A percentile compares a stretch with the other conserved stretches of the same genome.
Conservation (phyloP, 2,797 vertebrate genomes). For the Astyanax mexicanus region DNA sequence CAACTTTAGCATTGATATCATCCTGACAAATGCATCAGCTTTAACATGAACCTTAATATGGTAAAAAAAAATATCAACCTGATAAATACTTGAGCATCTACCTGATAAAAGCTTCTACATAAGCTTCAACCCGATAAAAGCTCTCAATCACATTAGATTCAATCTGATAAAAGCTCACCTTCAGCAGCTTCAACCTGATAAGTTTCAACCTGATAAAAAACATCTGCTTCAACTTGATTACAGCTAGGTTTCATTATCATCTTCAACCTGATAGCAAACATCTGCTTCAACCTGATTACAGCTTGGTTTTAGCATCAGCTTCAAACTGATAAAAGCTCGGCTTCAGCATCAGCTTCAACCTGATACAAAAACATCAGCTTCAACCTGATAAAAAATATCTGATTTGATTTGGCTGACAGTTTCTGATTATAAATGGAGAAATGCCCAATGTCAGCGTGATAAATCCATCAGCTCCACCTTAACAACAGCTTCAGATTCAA, state of each 20-base stretch:
- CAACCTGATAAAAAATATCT: neutral
- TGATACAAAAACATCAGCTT: neutral
- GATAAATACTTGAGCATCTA: neutral
- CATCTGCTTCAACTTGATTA: too few relatives aligned
- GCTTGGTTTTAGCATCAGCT: neutral
- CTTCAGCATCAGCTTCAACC: neutral
- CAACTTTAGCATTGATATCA: neutral
- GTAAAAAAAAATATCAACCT: too few relatives aligned
- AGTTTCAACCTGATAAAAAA: too few relatives aligned
- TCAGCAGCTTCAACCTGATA: neutral
- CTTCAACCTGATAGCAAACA: neutral
- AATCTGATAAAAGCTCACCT: neutral
- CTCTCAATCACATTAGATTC: neutral
- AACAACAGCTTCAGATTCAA: neutral
- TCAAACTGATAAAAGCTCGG: neutral
- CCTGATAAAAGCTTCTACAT: too few relatives aligned
- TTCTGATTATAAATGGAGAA: too few relatives aligned
- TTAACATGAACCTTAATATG: neutral
- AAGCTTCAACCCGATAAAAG: neutral
- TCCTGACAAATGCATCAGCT: neutral
- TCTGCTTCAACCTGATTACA: too few relatives aligned
- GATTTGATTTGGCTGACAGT: too few relatives aligned
- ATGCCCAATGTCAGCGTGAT: neutral
- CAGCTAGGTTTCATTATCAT: neutral
- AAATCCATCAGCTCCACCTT: neutral